Conservation (phyloP, 2,888 invertebrate genomes). For the Syrphus vitripennis region DNA sequence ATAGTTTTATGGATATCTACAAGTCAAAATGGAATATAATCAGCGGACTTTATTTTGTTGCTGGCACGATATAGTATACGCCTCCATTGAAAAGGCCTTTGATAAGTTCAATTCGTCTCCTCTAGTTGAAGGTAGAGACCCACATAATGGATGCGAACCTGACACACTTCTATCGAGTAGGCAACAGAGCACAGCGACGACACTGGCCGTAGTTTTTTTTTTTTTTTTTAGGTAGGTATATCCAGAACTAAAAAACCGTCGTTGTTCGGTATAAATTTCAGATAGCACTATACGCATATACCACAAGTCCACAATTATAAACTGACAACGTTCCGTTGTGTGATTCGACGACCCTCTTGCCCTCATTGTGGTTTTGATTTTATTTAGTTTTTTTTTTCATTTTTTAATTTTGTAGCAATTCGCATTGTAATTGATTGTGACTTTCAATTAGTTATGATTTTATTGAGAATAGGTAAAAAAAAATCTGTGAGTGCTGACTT, state of each 20-base stretch:
- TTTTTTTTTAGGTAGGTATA: no score
- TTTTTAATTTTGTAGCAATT: neutral
- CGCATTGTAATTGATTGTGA: conserved; percentile 46
- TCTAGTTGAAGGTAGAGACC: conserved; percentile 50
- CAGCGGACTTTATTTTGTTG: conserved; percentile 29
- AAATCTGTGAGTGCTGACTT: neutral
- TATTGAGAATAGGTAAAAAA: conserved; percentile 21
- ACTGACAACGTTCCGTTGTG: neutral
- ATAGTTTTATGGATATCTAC: neutral
- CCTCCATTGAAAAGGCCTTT: conserved; percentile 47
- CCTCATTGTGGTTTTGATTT: conserved; percentile 9
- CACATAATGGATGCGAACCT: conserved; percentile 65
- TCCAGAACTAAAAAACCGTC: conserved; percentile 40
- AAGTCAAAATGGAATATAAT: conserved; percentile 4
- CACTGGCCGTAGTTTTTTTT: conserved; percentile 4
- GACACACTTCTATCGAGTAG: conserved; percentile 59
- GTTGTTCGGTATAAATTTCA: conserved; percentile 47
- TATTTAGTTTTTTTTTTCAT: conserved; percentile 20
- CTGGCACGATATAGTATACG: neutral
- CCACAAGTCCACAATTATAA: no score
- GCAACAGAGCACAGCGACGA: conserved; percentile 1
- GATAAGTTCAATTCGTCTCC: conserved; percentile 52
- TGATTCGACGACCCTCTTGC: neutral
- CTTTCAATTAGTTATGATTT: conserved; percentile 56
- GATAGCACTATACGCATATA: conserved; percentile 26